phyloP scores from a whole-genome alignment of 1,140 invertebrate genomes.

The Nasonia giraulti region DNA sequence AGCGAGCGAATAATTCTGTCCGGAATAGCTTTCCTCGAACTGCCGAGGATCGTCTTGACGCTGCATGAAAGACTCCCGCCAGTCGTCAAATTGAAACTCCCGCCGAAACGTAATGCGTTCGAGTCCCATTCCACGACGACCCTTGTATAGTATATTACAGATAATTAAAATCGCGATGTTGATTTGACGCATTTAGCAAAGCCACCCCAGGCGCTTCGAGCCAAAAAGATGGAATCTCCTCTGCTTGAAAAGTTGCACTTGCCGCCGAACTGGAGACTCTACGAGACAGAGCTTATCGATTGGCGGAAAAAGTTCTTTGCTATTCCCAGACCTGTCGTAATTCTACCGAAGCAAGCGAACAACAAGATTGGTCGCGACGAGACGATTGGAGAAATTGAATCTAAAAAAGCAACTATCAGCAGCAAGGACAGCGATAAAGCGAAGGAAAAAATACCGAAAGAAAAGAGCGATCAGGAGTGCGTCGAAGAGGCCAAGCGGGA shows the following conservation, averaged over 20 bases:
- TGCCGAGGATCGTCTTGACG: slow-evolving; percentile 64
- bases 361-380: too few relatives aligned
- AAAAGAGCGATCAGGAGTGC: too few relatives aligned
- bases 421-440: background rate
- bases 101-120: slow-evolving; percentile 62
- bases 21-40: slow-evolving; percentile 66
- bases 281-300: slow-evolving; percentile 51
- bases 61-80: slow-evolving; percentile 64
- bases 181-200: slow-evolving; percentile 47
- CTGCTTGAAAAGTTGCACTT: slow-evolving; percentile 58
- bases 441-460: background rate
- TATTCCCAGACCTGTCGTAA: slow-evolving; percentile 55
- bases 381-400: too few relatives aligned
- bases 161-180: too few relatives aligned
- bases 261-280: slow-evolving; percentile 59
- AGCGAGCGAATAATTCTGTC: slow-evolving; percentile 68
- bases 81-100: slow-evolving; percentile 49
- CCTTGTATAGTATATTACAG: too few relatives aligned
- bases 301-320: slow-evolving; percentile 56
- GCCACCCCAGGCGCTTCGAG: background rate
- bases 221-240: slow-evolving; percentile 52
- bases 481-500: background rate
- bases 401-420: too few relatives aligned
- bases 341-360: slow-evolving; percentile 53
- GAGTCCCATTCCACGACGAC: too few relatives aligned